Evolutionary conservation across 2,113 vertebrate species (phyloP).

Genomic region (Lasiurus borealis): DNA sequence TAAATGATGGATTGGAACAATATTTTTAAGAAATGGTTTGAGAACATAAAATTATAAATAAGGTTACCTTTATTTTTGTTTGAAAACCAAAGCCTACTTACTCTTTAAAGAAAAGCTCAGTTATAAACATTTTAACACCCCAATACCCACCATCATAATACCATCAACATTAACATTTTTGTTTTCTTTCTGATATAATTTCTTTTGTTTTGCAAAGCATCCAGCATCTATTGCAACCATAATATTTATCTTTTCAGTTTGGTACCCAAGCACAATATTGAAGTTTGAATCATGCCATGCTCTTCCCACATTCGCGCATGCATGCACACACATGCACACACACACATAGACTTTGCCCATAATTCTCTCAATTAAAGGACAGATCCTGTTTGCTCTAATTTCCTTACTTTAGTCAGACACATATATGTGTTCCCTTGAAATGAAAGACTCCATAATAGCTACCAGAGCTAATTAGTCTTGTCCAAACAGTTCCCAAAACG

Average conservation of each 20-base stretch:
- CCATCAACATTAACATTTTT: not conserved
- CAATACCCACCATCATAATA: not conserved
- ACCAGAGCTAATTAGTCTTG: not conserved
- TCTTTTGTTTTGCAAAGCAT: not conserved
- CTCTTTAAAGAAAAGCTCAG: not conserved
- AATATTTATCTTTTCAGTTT: not conserved
- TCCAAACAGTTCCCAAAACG: not conserved
- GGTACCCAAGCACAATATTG: not conserved
- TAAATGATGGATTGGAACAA: not conserved
- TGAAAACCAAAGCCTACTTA: not conserved
- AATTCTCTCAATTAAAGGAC: not conserved
- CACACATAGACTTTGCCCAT: no score
- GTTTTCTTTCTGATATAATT: not conserved
- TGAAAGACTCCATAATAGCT: not conserved
- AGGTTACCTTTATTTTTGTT: not conserved
- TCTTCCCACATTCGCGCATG: not conserved
- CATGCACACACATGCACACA: no score
- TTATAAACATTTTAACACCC: not conserved
- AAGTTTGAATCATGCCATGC: not conserved
- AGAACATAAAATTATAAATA: not conserved
- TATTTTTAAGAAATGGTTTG: conserved; percentile 5
- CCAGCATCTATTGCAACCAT: not conserved
- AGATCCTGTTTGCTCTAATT: not conserved
- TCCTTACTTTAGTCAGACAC: not conserved
- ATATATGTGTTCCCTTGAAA: not conserved